These are phyloP conservation scores for Apis florea DNA, from an alignment of 1,140 invertebrate species.

Conservation along the genomic window DNA sequence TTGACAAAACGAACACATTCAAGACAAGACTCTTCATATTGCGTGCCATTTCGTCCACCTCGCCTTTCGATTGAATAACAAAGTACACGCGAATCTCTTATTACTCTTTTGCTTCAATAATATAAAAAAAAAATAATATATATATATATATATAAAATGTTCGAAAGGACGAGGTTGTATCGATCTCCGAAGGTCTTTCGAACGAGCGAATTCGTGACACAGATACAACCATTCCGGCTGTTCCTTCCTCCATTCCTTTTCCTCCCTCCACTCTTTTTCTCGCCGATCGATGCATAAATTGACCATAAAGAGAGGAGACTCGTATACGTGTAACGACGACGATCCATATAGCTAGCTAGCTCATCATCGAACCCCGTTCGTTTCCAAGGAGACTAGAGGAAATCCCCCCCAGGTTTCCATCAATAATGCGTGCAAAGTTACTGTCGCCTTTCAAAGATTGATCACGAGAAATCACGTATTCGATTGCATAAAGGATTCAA, in stretches of 20 bases:
- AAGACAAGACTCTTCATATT: too few species aligned
- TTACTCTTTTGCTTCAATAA: not conserved
- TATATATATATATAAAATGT: not conserved
- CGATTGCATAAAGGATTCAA: not conserved
- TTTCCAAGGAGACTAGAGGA: not conserved
- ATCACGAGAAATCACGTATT: not conserved
- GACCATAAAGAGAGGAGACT: too few species aligned
- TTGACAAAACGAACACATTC: slow-evolving; percentile 16
- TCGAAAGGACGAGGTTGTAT: not conserved
- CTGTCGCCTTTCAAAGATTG: not conserved
- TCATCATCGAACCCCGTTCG: not conserved
- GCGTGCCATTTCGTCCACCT: not conserved
- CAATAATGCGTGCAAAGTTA: not conserved
- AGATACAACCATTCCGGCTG: not conserved
- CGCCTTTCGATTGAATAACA: not conserved
- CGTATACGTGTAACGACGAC: too few species aligned
- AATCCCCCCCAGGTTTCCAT: not conserved
- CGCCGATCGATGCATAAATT: not conserved
- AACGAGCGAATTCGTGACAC: not conserved
- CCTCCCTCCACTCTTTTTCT: not conserved
- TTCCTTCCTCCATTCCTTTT: not conserved
- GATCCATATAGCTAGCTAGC: not conserved
- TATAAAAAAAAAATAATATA: too few species aligned
- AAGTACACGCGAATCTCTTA: too few species aligned
- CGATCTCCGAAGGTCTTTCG: not conserved